Evolutionary conservation across 1,140 invertebrate genomes (phyloP), one percentile per base, ranked within the genome.

Genomic region (Pogonomyrmex barbatus): DNA sequence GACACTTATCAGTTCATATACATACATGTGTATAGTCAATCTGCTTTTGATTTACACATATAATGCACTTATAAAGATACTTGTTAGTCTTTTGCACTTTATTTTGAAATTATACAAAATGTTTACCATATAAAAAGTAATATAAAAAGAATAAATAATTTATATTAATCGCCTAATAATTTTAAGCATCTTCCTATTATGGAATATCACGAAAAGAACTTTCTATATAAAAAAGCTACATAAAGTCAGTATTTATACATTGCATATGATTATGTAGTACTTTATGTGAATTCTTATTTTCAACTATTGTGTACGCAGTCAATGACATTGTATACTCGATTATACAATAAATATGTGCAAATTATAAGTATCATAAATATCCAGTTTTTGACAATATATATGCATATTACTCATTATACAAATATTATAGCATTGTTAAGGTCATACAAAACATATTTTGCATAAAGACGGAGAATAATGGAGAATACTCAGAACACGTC

Each of bases 301-400:
- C 10, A 71, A 81, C 87, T 78, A 86, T 87, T 90, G 84, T 79
- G 56, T 56, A 56, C 50, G 17, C 14, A 81, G 17, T 81, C 36
- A 9, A 81, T 70, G 65, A 78, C 88, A 90, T 92, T 92, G 91
- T 92, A 90, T 92, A 92, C 87, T 91, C 90, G 88, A 92, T 87
- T 89, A 91, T 89, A 88, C 86, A 91, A 91, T 91, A 91, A 93
- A 83, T 93, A 91, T 91, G 91, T 93, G 91, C 90, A 93, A 91
- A 92, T 93, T 93, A 88, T 91, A 93, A 92, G 85, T 92, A 93
- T 92, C 89, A 91, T 89, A 91, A 82, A 79, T 67, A 87, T 73
- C 8, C 67, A 87, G 68, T 71, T 65, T 89, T 82, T 82, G 14
- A 71, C 39, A 42, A 70, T 54, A 83, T 54, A 83, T 12, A 83